Percentiles rank a stretch among this genome's conserved stretches.
Conservation (phyloP, 2,888 invertebrate genomes). For the Odontothrips loti region DNA sequence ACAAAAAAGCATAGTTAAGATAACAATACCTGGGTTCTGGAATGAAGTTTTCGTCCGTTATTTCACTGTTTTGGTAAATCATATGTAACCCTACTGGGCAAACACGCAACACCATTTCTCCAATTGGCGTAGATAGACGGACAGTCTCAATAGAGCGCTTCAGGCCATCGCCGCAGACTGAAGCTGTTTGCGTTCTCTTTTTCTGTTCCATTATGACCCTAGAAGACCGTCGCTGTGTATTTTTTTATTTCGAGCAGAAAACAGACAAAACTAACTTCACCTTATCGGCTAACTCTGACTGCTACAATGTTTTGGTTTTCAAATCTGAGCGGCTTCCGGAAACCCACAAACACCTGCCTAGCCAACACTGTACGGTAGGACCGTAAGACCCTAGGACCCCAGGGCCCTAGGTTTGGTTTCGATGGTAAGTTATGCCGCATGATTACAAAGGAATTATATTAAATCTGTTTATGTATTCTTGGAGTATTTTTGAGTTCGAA, state of each 20-base stretch:
- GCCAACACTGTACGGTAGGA: neutral
- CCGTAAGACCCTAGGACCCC: too few relatives aligned
- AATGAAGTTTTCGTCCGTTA: neutral
- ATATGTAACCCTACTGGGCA: neutral
- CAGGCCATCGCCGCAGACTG: neutral
- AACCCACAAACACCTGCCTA: neutral
- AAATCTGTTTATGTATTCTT: too few relatives aligned
- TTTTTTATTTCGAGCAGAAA: too few relatives aligned
- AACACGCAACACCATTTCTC: neutral
- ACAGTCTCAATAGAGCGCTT: neutral
- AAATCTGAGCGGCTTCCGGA: neutral
- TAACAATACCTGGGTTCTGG: neutral
- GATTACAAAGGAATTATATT: too few relatives aligned
- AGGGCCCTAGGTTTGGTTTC: too few relatives aligned
- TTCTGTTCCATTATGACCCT: neutral
- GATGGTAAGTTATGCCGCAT: too few relatives aligned
- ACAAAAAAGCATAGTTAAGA: neutral
- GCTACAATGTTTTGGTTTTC: neutral
- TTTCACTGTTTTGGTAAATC: slow-evolving; percentile 4
- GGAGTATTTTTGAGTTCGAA: too few relatives aligned
- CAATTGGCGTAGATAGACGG: neutral
- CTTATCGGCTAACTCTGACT: neutral
- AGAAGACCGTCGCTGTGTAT: neutral
- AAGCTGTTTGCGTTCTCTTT: neutral
- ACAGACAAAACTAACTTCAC: too few relatives aligned